Evolutionary conservation across 2,113 vertebrate species (phyloP), one percentile per base, ranked within the genome.

Genomic region (Eptesicus fuscus): DNA sequence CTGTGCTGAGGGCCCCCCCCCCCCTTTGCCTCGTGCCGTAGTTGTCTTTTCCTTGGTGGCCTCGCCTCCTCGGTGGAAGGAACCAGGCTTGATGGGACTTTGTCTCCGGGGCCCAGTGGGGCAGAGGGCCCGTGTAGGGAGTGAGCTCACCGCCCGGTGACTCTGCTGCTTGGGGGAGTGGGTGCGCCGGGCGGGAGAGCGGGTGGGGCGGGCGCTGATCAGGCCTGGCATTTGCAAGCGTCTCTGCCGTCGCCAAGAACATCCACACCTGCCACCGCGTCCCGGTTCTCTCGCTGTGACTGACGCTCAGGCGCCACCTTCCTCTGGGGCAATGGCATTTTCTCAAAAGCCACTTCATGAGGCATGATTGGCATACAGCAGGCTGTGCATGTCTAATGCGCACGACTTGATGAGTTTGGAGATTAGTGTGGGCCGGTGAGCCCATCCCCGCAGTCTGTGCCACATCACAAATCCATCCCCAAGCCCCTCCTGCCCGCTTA

Each of bases 1-100:
- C 7, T 1, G 0, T 0, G n/a, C 20, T 1, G 32, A 5, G 2
- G 77, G 2, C 4, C 0, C 0, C 30, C 47, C 23, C 37, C 37
- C 37, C 3, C 37, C 37, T n/a, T n/a, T n/a, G n/a, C n/a, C n/a
- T n/a, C 1, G 18, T n/a, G 84, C 30, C 16, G 2, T 30, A 0
- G 17, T 1, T 22, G 9, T 7, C 49, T 23, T 51, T 78, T 3
- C 61, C 20, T 28, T 1, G 20, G 0, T 1, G 32, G 65, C 44
- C 65, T 53, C 18, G 8, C 12, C 30, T 71, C 23, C 47, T 16
- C 0, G 0, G 28, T 18, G 61, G 35, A 12, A 1, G 20, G 94
- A n/a, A 3, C 59, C 53, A 25, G 53, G 25, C 2, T 90, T 40
- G 37, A 11, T 16, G 18, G 3, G 47, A 11, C 32, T 35, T 16